phyloP scores from a whole-genome alignment of 2,113 vertebrate genomes.

The Prinia subflava region DNA sequence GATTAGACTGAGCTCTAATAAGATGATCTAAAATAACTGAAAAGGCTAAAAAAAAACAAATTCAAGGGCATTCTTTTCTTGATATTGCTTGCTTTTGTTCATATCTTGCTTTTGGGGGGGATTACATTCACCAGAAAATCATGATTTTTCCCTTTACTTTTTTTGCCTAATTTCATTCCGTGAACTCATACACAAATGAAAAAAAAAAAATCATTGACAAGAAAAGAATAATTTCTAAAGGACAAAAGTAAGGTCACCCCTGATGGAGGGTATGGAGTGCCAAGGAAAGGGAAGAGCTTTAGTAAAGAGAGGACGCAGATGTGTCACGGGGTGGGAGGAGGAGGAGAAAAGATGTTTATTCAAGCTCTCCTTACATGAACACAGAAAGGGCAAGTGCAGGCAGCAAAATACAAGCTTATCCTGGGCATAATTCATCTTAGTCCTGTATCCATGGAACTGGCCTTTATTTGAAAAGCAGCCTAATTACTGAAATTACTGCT shows the following conservation, averaged over 20 bases:
- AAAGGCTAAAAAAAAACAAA: neutral
- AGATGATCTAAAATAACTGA: slow-evolving; percentile 11
- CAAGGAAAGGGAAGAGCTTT: neutral
- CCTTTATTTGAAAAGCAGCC: slow-evolving; percentile 70
- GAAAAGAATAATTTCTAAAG: neutral
- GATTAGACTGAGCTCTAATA: slow-evolving; percentile 11
- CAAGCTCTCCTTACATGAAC: neutral
- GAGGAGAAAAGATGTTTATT: slow-evolving; percentile 19
- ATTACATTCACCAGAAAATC: neutral
- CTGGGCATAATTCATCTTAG: slow-evolving; percentile 61
- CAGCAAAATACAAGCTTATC: slow-evolving; percentile 1
- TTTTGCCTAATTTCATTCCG: neutral
- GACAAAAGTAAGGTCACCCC: neutral
- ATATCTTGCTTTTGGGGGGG: neutral
- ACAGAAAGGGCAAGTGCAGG: slow-evolving; percentile 50
- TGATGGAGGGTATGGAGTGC: neutral
- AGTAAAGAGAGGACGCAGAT: neutral
- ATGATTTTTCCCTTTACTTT: neutral
- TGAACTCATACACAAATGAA: neutral
- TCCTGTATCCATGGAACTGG: slow-evolving; percentile 61
- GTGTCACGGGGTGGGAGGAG: neutral
- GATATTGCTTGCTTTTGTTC: neutral
- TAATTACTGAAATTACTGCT: slow-evolving; percentile 61
- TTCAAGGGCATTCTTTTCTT: neutral
- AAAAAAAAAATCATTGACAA: neutral